These are phyloP conservation scores for Dinoponera quadriceps DNA, from an alignment of 1,140 invertebrate species.

Conservation along the genomic window DNA sequence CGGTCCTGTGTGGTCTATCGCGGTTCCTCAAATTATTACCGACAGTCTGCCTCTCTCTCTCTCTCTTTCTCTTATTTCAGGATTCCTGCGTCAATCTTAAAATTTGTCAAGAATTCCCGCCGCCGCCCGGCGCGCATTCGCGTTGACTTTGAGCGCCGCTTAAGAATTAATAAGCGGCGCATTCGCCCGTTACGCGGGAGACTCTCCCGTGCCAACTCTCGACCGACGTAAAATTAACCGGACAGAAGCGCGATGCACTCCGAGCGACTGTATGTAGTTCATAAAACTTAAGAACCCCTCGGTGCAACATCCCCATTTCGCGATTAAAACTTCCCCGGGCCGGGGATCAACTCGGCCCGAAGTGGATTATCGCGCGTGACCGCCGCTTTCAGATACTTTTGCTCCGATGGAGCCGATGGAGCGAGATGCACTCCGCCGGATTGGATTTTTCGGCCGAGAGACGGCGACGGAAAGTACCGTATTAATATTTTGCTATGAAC, in stretches of 20 bases:
- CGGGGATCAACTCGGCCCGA: not conserved
- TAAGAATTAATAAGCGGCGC: conserved; percentile 50
- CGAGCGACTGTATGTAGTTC: not conserved
- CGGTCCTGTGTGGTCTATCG: conserved; percentile 73
- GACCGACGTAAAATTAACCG: conserved; percentile 47
- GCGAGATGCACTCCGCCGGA: no score
- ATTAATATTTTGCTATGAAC: no score
- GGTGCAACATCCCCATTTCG: not conserved
- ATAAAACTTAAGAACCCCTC: conserved; percentile 16
- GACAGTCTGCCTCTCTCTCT: conserved; percentile 30
- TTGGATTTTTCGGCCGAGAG: no score
- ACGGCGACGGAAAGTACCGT: no score
- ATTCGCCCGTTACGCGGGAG: conserved; percentile 8
- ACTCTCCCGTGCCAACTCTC: conserved; percentile 40
- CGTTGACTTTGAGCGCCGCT: conserved; percentile 36
- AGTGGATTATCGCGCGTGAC: not conserved
- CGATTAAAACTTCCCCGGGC: conserved; percentile 18
- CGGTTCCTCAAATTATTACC: conserved; percentile 74
- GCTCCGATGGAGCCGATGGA: no score
- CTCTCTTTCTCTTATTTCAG: not conserved
- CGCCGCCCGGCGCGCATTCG: conserved; percentile 31
- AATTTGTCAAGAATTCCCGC: conserved; percentile 69
- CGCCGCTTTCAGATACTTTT: not conserved
- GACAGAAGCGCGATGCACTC: conserved; percentile 36
- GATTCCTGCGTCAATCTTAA: conserved; percentile 72